Conservation (phyloP, 2,888 invertebrate species). For the Drosophila stalkeri region DNA sequence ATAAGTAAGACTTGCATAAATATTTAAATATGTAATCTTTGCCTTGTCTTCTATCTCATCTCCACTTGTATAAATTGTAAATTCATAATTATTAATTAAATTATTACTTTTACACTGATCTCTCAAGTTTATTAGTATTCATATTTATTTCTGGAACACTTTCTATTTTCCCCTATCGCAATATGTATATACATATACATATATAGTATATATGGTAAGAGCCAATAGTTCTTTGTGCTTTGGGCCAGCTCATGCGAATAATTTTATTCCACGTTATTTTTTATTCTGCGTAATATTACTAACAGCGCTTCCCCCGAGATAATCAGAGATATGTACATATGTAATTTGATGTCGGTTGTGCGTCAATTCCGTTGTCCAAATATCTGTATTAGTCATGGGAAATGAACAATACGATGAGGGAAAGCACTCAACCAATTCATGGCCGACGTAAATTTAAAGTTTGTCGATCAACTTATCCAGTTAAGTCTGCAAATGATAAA, state of each 20-base stretch:
- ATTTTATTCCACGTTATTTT: background rate
- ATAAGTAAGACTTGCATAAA: no score
- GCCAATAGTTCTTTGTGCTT: slow-evolving; percentile 23
- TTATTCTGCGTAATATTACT: slow-evolving; percentile 46
- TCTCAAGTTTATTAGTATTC: background rate
- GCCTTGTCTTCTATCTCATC: no score
- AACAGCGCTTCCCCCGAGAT: slow-evolving; percentile 31
- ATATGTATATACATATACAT: background rate
- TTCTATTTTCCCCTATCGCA: background rate
- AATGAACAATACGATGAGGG: slow-evolving; percentile 3
- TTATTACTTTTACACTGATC: background rate
- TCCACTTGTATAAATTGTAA: no score
- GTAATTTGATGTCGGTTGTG: slow-evolving; percentile 32
- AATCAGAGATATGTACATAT: slow-evolving; percentile 4
- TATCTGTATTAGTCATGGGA: slow-evolving; percentile 58
- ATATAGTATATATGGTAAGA: background rate
- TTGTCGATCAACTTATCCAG: slow-evolving; percentile 9
- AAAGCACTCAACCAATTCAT: slow-evolving; percentile 52
- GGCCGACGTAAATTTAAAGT: background rate
- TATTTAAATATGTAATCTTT: no score
- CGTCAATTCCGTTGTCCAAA: slow-evolving; percentile 57
- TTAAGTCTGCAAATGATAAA: background rate
- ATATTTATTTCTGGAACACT: background rate
- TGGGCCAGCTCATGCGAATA: slow-evolving; percentile 22
- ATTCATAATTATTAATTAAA: background rate